These are phyloP conservation scores for Lucilia cuprina DNA, from an alignment of 1,140 invertebrate species.

Conservation along the genomic window DNA sequence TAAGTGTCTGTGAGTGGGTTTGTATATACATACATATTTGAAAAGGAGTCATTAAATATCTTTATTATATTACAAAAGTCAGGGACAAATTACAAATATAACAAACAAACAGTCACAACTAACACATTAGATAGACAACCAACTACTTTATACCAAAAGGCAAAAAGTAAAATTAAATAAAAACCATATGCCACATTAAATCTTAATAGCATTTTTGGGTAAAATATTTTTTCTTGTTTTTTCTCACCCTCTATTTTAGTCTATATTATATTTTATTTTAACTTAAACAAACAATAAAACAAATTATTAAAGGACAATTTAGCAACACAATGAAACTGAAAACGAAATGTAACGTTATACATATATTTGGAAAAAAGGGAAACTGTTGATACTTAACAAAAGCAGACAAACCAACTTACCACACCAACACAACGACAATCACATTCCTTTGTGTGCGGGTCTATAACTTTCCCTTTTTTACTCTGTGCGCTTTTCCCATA, in stretches of 20 bases:
- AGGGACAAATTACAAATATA: background rate
- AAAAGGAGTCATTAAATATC: conserved; percentile 16
- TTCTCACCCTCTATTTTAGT: background rate
- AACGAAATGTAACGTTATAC: background rate
- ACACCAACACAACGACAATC: background rate
- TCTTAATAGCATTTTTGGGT: conserved; percentile 1
- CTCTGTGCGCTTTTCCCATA: background rate
- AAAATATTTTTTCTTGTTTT: background rate
- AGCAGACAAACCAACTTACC: background rate
- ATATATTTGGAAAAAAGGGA: conserved; percentile 1
- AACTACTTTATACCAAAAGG: background rate
- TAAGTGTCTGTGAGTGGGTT: too few species aligned
- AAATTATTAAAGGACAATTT: conserved; percentile 15
- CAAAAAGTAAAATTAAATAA: conserved; percentile 3
- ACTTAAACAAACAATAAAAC: conserved; percentile 2
- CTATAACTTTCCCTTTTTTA: background rate
- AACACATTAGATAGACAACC: background rate
- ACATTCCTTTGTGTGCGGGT: too few species aligned
- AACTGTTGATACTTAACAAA: conserved; percentile 1
- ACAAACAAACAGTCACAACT: background rate
- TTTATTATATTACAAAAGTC: conserved; percentile 15
- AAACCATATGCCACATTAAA: conserved; percentile 32
- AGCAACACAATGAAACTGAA: background rate
- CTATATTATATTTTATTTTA: background rate
- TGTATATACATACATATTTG: background rate